phyloP scores from a whole-genome alignment of 2,888 invertebrate genomes.

The Crossocerus cetratus region DNA sequence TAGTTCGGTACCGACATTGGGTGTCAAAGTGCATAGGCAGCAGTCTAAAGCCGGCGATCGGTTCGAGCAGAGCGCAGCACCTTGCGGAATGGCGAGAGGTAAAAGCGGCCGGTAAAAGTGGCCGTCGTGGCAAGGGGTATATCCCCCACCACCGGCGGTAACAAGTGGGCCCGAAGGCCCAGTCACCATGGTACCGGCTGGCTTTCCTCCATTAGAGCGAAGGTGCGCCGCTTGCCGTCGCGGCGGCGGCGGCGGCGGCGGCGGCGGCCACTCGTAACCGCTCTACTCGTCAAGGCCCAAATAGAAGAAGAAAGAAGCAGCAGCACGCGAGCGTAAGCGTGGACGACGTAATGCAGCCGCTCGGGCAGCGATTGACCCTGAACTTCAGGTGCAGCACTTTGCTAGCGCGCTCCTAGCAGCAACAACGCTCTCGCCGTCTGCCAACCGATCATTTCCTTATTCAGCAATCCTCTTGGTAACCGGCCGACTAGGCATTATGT shows the following conservation, averaged over 20 bases:
- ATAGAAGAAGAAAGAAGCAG: slow-evolving; percentile 70
- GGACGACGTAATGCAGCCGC: slow-evolving; percentile 66
- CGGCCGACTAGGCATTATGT: slow-evolving; percentile 61
- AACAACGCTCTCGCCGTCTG: slow-evolving; percentile 17
- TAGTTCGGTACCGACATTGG: slow-evolving; percentile 27
- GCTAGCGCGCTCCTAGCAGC: slow-evolving; percentile 32
- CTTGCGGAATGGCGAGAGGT: slow-evolving; percentile 46
- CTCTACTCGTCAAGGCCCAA: slow-evolving; percentile 68
- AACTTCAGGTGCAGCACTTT: slow-evolving; percentile 64
- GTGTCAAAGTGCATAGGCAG: not conserved
- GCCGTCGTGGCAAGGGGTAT: slow-evolving; percentile 32
- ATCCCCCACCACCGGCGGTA: slow-evolving; percentile 35
- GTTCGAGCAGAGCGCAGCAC: slow-evolving; percentile 66
- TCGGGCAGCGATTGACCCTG: slow-evolving; percentile 70
- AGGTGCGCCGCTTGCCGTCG: not conserved
- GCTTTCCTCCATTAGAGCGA: slow-evolving; percentile 14
- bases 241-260: not conserved
- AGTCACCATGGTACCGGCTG: not conserved
- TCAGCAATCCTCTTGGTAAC: slow-evolving; percentile 69
- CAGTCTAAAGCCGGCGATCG: not conserved
- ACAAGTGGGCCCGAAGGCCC: not conserved
- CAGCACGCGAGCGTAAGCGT: slow-evolving; percentile 50
- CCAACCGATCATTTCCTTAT: slow-evolving; percentile 70
- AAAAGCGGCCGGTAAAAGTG: slow-evolving; percentile 31
- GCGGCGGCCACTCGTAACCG: no score